phyloP scores from a whole-genome alignment of 2,797 vertebrate genomes.

The Sebastes baramenuke region DNA sequence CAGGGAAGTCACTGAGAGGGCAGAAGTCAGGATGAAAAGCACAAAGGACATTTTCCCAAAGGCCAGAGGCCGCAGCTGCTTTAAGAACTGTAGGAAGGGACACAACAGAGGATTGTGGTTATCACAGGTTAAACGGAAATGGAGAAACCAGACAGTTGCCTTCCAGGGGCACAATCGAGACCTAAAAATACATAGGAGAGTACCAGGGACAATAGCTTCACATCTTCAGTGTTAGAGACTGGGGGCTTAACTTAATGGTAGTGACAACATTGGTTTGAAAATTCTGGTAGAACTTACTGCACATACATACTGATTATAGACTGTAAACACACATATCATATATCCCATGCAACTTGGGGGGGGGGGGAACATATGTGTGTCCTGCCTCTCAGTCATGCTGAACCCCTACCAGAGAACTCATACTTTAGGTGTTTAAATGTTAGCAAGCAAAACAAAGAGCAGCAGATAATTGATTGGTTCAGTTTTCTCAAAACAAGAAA shows the following conservation, averaged over 20 bases:
- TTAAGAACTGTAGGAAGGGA: constrained; percentile 52
- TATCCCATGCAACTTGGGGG: background rate
- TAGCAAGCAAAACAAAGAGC: background rate
- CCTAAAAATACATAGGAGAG: background rate
- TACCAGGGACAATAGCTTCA: background rate
- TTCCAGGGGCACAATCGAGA: background rate
- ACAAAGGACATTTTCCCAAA: constrained; percentile 39
- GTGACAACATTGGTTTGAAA: background rate
- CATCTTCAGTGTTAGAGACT: background rate
- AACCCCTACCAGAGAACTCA: background rate
- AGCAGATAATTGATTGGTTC: background rate
- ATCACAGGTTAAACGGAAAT: background rate
- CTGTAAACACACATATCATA: background rate
- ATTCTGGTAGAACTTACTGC: background rate
- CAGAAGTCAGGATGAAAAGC: constrained; percentile 61
- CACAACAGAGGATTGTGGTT: constrained; percentile 14
- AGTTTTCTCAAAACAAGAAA: background rate
- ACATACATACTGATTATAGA: background rate
- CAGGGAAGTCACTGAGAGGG: constrained; percentile 57
- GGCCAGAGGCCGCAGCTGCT: constrained; percentile 41
- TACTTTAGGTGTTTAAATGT: background rate
- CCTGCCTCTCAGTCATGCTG: background rate
- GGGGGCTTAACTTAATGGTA: no score
- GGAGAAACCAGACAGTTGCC: background rate
- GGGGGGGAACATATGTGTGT: background rate